Evolutionary conservation across 2,888 invertebrate species (phyloP).

Genomic region (Pseudanteris insignis): DNA sequence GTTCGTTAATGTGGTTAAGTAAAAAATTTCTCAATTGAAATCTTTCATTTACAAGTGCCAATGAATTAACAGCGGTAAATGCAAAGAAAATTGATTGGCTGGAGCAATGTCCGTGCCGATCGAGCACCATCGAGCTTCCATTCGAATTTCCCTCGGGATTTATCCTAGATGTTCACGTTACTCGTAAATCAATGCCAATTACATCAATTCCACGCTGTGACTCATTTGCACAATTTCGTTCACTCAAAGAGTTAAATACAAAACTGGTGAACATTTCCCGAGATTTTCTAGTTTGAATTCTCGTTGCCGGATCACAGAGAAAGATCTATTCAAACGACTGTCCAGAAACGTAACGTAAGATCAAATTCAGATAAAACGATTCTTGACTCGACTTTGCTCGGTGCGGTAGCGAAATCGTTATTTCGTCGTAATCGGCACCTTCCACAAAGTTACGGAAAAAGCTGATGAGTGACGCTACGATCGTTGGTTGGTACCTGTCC

Average conservation of each 20-base stretch:
- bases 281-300: background rate
- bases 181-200: slow-evolving; percentile 43
- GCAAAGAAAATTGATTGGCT: slow-evolving; percentile 41
- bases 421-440: no score
- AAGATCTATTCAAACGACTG: no score
- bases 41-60: slow-evolving; percentile 20
- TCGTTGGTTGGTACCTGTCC: no score
- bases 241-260: slow-evolving; percentile 4
- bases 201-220: slow-evolving; percentile 41
- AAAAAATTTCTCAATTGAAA: background rate
- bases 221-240: slow-evolving; percentile 39
- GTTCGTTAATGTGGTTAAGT: no score
- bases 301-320: background rate
- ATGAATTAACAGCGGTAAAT: slow-evolving; percentile 35
- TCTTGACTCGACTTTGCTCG: no score
- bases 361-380: no score
- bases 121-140: slow-evolving; percentile 33
- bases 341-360: no score
- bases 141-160: slow-evolving; percentile 43
- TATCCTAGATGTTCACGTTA: slow-evolving; percentile 40
- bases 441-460: no score
- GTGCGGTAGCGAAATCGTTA: no score
- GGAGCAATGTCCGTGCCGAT: slow-evolving; percentile 34
- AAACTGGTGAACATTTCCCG: background rate
- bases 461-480: no score